Conservation (phyloP, 2,113 vertebrate species). For the Anarhynchus alexandrinus region DNA sequence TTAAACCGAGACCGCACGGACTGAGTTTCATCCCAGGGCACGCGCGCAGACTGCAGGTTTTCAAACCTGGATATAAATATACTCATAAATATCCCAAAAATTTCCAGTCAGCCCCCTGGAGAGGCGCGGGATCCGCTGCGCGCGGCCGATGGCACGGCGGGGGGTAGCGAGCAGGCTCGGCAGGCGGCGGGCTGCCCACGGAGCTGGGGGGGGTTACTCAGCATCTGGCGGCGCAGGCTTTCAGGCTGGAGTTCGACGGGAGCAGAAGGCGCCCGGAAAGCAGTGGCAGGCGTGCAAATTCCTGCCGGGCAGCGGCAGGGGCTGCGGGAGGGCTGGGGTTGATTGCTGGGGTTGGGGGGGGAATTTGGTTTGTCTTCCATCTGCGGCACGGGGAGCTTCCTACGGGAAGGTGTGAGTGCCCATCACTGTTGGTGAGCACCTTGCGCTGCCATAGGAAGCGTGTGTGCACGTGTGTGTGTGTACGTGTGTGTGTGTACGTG, state of each 20-base stretch:
- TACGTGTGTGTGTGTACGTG: accelerated
- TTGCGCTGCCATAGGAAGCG: no score
- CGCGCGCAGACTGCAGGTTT: neutral
- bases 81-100: neutral
- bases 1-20: neutral
- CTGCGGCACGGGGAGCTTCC: accelerated
- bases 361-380: neutral
- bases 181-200: neutral
- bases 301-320: neutral
- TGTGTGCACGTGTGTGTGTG: no score
- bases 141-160: accelerated
- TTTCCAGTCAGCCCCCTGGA: accelerated
- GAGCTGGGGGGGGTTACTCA: neutral
- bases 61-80: accelerated
- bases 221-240: neutral
- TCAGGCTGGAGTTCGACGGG: neutral
- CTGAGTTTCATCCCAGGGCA: neutral
- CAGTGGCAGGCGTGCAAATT: neutral
- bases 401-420: neutral
- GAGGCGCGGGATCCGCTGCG: accelerated
- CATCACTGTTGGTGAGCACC: no score
- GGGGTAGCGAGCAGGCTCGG: neutral
- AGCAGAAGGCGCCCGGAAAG: neutral
- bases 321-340: neutral
- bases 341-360: accelerated